Evolutionary conservation across 2,113 vertebrate genomes (phyloP), one percentile per base, ranked within the genome.

Genomic region (Hystrix brachyura): DNA sequence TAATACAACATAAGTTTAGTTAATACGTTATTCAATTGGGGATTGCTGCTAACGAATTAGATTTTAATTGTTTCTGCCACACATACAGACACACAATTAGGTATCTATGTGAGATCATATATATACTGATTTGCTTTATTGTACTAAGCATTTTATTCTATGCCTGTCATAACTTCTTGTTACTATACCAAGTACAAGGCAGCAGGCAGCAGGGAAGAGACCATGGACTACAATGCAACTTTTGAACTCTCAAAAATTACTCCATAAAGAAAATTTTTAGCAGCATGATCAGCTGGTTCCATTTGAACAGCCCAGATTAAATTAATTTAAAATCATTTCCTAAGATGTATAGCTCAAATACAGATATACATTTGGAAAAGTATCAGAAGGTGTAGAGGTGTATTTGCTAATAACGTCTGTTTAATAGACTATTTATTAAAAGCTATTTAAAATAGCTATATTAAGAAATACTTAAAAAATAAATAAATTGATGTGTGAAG

Each of bases 201-300:
- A 53, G 34, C 23, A 29, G 59, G 25, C 4, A 87, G 25, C 9
- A 71, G 14, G 62, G 7, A 60, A 46, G 23, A 91, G 60, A 69
- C 3, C 32, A 43, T 0, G 1, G 12, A 1, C 0, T 79, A 3
- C 32, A 48, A 3, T 32, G 1, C 14, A 90, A 65, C 21, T 84
- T 21, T 23, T 43, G 4, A 92, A 71, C 9, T 71, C 29, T 55
- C 13, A 7, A 38, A 78, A 79, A 72, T 48, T 34, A 78, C 18
- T 67, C 17, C 57, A 10, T 69, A 29, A 83, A 87, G 1, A 60
- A 43, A 62, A 38, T 38, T 53, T 46, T 18, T 12, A 29, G 69
- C 53, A 23, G 21, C 51, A 46, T n/a, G 59, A 34, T 74, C 55
- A 14, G 87, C 25, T 78, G 43, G 12, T 79, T 1, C 32, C 14